Percentiles rank a stretch among this genome's conserved stretches.
phyloP scores from a whole-genome alignment of 2,888 invertebrate genomes.

The Aphidoletes aphidimyza region DNA sequence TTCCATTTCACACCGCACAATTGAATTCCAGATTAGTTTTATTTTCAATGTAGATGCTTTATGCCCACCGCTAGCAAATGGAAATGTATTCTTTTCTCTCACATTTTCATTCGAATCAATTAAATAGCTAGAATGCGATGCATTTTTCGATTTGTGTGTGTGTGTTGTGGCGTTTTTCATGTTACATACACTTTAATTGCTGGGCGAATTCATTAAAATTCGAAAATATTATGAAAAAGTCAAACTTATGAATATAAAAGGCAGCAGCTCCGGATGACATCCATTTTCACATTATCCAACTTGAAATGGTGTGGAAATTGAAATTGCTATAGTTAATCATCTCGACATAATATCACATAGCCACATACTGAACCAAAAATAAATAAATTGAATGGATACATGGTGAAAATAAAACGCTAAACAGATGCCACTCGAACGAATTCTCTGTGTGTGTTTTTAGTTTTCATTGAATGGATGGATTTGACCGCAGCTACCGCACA shows the following conservation, averaged over 20 bases:
- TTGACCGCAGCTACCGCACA: not conserved
- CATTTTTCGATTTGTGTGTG: too few relatives aligned
- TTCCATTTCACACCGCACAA: not conserved
- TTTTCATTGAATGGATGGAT: not conserved
- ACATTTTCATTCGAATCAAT: not conserved
- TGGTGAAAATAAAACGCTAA: not conserved
- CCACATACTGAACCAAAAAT: too few relatives aligned
- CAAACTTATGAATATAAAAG: too few relatives aligned
- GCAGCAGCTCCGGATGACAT: not conserved
- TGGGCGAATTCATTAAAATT: not conserved
- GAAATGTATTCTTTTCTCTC: not conserved
- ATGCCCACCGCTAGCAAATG: slow-evolving; percentile 11
- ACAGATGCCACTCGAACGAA: not conserved
- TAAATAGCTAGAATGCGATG: not conserved
- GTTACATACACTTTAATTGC: not conserved
- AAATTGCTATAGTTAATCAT: not conserved
- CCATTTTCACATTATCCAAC: not conserved
- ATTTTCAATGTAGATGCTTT: too few relatives aligned
- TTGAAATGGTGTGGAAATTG: not conserved
- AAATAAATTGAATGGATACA: not conserved
- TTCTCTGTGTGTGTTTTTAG: not conserved
- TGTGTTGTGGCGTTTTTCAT: not conserved
- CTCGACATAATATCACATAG: too few relatives aligned
- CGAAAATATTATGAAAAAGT: not conserved
- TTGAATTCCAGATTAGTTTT: not conserved